phyloP scores from a whole-genome alignment of 1,140 invertebrate species.

The Fopius arisanus region DNA sequence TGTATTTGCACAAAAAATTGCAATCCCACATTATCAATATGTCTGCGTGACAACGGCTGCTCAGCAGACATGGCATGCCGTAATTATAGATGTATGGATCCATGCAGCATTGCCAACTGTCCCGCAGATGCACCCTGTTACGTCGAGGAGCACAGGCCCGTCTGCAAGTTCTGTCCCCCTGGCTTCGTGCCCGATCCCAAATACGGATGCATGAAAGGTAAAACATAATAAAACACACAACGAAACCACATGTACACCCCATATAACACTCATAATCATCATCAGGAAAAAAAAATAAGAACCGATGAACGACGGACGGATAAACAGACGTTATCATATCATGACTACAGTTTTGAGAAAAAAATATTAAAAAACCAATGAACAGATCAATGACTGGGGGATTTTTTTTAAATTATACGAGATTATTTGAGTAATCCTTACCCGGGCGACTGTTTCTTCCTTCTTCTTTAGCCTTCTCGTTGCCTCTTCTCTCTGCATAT shows the following conservation, averaged over 20 bases:
- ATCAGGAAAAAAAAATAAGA: no score
- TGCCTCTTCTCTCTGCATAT: constrained; percentile 6
- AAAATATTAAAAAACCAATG: not conserved
- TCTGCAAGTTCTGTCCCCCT: constrained; percentile 92
- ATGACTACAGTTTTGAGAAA: not conserved
- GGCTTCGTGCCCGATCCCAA: constrained; percentile 87
- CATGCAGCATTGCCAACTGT: constrained; percentile 82
- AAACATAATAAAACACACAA: constrained; percentile 53
- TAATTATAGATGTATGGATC: constrained; percentile 89
- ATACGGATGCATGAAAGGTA: constrained; percentile 96
- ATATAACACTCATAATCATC: not conserved
- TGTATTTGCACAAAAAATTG: constrained; percentile 89
- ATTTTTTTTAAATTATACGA: not conserved
- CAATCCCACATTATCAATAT: constrained; percentile 85
- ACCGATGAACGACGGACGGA: not conserved
- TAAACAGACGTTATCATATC: not conserved
- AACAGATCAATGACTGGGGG: not conserved
- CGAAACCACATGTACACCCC: constrained; percentile 14
- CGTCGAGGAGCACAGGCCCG: constrained; percentile 90
- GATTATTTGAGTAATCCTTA: not conserved
- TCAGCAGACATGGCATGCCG: constrained; percentile 83
- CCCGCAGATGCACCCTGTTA: constrained; percentile 84
- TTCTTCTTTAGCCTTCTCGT: not conserved
- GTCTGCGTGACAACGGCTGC: constrained; percentile 87
- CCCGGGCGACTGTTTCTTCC: constrained; percentile 5